These are phyloP conservation scores for Goniozus legneri DNA, from an alignment of 1,140 invertebrate species.

Conservation along the genomic window DNA sequence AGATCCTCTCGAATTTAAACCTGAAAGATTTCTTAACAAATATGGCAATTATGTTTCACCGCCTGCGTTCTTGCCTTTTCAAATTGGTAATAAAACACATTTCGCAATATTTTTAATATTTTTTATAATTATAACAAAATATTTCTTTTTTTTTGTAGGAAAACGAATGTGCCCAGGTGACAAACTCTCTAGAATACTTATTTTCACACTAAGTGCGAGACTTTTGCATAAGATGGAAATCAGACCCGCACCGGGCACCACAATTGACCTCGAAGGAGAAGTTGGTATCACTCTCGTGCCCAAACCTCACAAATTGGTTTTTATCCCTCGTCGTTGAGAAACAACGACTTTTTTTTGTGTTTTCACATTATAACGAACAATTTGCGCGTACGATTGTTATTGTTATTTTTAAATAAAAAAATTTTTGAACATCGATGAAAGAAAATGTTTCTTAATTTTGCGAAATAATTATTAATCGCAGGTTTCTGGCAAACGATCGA, in stretches of 20 bases:
- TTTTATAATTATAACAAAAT: constrained; percentile 7
- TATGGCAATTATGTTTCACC: constrained; percentile 64
- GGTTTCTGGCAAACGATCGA: constrained; percentile 12
- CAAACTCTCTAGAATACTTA: constrained; percentile 73
- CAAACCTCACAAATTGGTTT: constrained; percentile 54
- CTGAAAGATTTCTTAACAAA: constrained; percentile 68
- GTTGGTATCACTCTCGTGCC: constrained; percentile 73
- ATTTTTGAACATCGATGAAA: too few relatives aligned
- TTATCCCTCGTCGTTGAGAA: constrained; percentile 35
- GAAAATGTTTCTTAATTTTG: too few relatives aligned
- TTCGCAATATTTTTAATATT: constrained; percentile 12
- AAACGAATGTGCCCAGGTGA: constrained; percentile 85
- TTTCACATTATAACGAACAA: neutral
- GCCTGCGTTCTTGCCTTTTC: constrained; percentile 79
- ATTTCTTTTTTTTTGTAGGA: constrained; percentile 56
- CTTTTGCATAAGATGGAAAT: constrained; percentile 65
- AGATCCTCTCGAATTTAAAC: constrained; percentile 69
- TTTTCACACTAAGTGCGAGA: constrained; percentile 63
- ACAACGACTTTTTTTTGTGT: too few relatives aligned
- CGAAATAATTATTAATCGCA: too few relatives aligned
- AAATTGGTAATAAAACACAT: constrained; percentile 70
- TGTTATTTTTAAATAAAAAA: neutral
- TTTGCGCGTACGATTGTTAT: neutral
- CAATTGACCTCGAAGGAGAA: constrained; percentile 58
- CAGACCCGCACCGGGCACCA: constrained; percentile 35